These are phyloP conservation scores for Galagoides demidoff DNA, from an alignment of 2,797 vertebrate species.

Conservation along the genomic window DNA sequence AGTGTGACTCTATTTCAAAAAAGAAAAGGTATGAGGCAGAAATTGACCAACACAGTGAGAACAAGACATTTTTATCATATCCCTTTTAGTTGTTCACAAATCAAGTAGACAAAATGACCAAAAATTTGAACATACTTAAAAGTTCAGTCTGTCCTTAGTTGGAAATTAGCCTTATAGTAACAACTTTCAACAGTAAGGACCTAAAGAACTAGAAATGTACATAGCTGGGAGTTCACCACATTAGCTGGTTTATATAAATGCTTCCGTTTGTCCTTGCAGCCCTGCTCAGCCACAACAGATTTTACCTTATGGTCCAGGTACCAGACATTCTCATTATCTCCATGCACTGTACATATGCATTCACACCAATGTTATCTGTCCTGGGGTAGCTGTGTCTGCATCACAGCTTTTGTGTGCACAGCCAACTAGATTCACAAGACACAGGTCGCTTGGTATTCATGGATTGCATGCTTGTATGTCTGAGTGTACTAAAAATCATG, in stretches of 20 bases:
- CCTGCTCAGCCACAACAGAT: background rate
- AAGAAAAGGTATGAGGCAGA: background rate
- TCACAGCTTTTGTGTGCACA: background rate
- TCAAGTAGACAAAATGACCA: constrained; percentile 5
- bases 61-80: constrained; percentile 29
- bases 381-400: too few species aligned
- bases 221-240: background rate
- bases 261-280: background rate
- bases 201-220: background rate
- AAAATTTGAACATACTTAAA: constrained; percentile 19
- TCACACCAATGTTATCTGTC: background rate
- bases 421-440: background rate
- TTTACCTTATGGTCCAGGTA: background rate
- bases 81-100: constrained; percentile 18
- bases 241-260: background rate
- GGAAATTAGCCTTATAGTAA: background rate
- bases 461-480: background rate
- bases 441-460: background rate
- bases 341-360: background rate
- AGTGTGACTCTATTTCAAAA: too few species aligned
- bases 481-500: background rate
- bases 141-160: constrained; percentile 11
- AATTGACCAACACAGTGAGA: background rate
- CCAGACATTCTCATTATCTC: background rate
- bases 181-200: background rate